Conservation (phyloP, 2,888 invertebrate species). For the Pherbina coryleti region DNA sequence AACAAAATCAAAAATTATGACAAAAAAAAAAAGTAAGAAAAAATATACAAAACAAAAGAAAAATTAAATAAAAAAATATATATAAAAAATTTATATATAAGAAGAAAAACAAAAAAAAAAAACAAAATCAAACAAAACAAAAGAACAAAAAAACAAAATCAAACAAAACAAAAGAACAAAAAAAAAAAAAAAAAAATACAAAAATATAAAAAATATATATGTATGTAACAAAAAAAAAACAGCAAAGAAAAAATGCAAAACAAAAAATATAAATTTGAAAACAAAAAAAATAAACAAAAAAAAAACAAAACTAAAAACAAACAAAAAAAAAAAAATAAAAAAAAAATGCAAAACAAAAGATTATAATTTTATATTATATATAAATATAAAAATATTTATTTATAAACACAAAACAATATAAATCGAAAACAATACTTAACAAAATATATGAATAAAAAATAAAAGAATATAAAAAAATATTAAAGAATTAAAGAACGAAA, state of each 20-base stretch:
- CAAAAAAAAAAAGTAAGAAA: too few species aligned
- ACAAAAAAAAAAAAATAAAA: not conserved
- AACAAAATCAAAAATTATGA: too few species aligned
- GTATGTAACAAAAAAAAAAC: not conserved
- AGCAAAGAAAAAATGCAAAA: not conserved
- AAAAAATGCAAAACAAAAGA: not conserved
- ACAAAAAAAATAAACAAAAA: not conserved
- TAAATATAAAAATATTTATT: not conserved
- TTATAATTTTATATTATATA: not conserved
- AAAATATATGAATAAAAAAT: too few species aligned
- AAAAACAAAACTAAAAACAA: not conserved
- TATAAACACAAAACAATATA: not conserved
- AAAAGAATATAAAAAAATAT: too few species aligned
- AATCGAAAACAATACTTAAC: not conserved
- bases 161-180: not conserved
- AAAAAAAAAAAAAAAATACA: constrained; percentile 16
- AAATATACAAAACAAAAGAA: too few species aligned
- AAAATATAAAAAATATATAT: not conserved
- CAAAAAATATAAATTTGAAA: not conserved
- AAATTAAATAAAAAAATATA: too few species aligned
- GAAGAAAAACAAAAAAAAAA: too few species aligned
- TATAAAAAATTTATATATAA: too few species aligned
- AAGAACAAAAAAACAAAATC: not conserved
- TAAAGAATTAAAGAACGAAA: too few species aligned
- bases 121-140: too few species aligned